Base-by-base conservation (phyloP, 2,113 vertebrate species). In the Centrocercus urophasianus region DNA sequence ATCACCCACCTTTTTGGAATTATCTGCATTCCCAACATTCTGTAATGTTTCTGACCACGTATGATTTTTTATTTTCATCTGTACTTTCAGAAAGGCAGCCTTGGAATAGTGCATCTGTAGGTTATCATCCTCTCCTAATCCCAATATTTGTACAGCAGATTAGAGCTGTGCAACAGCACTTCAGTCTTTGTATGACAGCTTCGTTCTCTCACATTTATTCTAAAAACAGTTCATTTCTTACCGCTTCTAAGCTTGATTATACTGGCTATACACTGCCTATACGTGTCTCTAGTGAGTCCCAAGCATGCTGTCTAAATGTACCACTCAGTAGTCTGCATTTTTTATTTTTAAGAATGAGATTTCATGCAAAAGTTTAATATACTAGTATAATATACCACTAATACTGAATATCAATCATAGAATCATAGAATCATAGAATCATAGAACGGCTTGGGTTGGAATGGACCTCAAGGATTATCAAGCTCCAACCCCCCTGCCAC, bases 101-200 rank as follows among this genome's bases (percentile, higher is more conserved):
- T 40, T 84, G 48, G 70, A 86, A 75, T n/a, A 45, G 24, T 13
- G 21, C 40, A 63, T 87, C 74, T 89, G 48, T 80, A 89, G 86
- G 85, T 95, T 93, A 84, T 82, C 81, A 85, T 94, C 74, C 66
- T 85, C 71, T 65, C 75, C 91, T 87, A 93, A 89, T 71, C 59
- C 59, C 90, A 84, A 91, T 94, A 71, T 93, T 83, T 42, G 30
- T 66, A 94, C 22, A 84, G 71, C 45, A 93, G 52, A 76, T 76
- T 66, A 91, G 84, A 89, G 78, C 85, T 89, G 81, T 0, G 0
- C 72, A 91, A 60, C 56, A 60, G 25, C 64, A 57, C 75, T 96
- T 87, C 93, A 92, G 78, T 78, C 89, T 75, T 85, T 63, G 73
- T 50, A 75, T 85, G 89, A 95, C 82, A 92, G 84, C 75, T 91